Base-by-base conservation (phyloP, 2,113 vertebrate species). In the Cyanistes caeruleus region DNA sequence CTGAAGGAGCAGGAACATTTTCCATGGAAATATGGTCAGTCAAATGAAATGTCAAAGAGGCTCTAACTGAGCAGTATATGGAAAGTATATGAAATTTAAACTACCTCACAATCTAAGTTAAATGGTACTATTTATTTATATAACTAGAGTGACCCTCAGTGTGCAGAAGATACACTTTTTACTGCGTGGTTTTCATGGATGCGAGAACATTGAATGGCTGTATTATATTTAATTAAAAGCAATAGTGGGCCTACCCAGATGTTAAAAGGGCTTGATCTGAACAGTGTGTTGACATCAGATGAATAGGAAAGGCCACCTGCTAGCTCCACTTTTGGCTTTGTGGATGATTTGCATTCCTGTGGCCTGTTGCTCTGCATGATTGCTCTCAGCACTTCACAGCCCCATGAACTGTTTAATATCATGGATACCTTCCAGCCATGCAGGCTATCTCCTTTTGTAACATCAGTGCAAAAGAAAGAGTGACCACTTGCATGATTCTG, bases 331-430 rank as follows among this genome's bases (percentile, higher is more conserved):
- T 98, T 97, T 98, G 98, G 98, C 98, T 97, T 95, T 94, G 95
- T 86, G 97, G 98, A 97, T 98, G 98, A 98, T 99, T 99, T 99
- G 99, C 98, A 99, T 99, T 99, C 99, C 99, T 99, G 99, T 96
- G 98, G 99, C 98, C 98, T 98, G 98, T 98, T 98, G 98, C 99
- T 98, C 98, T 96, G 98, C 98, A 97, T 98, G 99, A 98, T 98
- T 97, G 98, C 98, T 98, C 98, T 98, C 97, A 97, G 97, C 98
- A 99, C 98, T 98, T 98, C 97, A 98, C 97, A 99, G 98, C 97
- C 98, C 97, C 93, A 91, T 97, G 98, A 98, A 98, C 98, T 99
- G 99, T 98, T 99, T 98, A 99, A 98, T 97, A 98, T 98, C 96
- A 97, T 94, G 97, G 98, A 98, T 98, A 98, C 97, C 96, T 98